Evolutionary conservation across 2,888 invertebrate species (phyloP), one percentile per base, ranked within the genome.

Genomic region (Hybos culiciformis): DNA sequence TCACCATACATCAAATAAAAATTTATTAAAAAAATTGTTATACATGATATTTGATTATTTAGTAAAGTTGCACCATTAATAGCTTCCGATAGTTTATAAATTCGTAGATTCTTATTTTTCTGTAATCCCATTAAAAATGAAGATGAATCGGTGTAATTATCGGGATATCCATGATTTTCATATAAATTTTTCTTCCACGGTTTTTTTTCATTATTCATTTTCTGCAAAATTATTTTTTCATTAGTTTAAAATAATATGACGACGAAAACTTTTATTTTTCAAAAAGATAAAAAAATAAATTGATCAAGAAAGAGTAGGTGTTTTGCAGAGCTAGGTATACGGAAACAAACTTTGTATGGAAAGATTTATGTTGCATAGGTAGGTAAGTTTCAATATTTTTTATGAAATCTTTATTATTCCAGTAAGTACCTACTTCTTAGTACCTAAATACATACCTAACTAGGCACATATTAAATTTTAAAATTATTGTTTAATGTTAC

Each of bases 111-210:
- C 12, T 90, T 68, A 63, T 94, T 94, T 56, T 82, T 92, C 44
- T 74, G 75, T 17, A 96, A 59, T 50, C 92, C 87, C 56, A 83
- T 77, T 3, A 96, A 69, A 62, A 96, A 96, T 37, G 83, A 78
- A 19, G 73, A 71, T 18, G 73, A 71, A 59, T 92, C 88, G 0
- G 92, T 92, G 59, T 93, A 91, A 63, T 94, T 93, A 63, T 96
- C 96, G 0, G 91, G 84, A 48, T 83, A 84, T 17, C 78, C 82
- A 45, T 83, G 77, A 57, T 87, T 83, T 61, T 86, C 84, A 57
- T 93, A 96, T 15, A 96, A 68, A 56, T 90, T 85, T 68, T 93
- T 94, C 51, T 76, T 75, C 93, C 94, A 93, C 14, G 57, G 54
- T 21, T 41, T 34, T 34, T 42, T 45, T 34, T 46, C n/a, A n/a